Conservation (phyloP, 2,113 vertebrate species). For the Butorides virescens region DNA sequence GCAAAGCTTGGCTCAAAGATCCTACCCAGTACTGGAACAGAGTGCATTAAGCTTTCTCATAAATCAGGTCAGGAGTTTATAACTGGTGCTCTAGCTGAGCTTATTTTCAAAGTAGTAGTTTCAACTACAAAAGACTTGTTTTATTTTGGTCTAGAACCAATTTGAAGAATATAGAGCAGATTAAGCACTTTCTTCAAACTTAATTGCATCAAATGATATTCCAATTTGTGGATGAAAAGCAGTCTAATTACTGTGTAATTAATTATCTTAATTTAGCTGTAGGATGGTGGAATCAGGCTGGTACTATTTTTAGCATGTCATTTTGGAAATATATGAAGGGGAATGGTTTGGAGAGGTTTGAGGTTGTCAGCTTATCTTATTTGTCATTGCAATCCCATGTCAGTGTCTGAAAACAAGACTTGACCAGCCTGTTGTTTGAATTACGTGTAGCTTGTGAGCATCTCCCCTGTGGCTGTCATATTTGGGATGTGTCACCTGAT, state of each 20-base stretch:
- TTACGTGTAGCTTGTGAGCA: not conserved
- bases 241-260: constrained; percentile 2
- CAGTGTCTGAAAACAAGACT: not conserved
- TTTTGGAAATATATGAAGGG: not conserved
- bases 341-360: not conserved
- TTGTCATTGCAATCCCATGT: not conserved
- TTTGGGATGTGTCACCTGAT: not conserved
- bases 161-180: constrained; percentile 6
- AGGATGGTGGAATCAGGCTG: not conserved
- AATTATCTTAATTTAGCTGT: constrained; percentile 35
- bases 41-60: not conserved
- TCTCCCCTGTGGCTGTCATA: not conserved
- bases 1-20: not conserved
- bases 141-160: constrained; percentile 20
- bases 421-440: not conserved
- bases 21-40: not conserved
- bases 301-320: not conserved
- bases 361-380: not conserved
- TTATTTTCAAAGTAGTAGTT: constrained; percentile 10
- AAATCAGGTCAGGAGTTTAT: not conserved
- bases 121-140: not conserved
- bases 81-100: not conserved
- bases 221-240: constrained; percentile 25
- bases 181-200: constrained; percentile 17
- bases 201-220: constrained; percentile 25